Evolutionary conservation across 2,113 vertebrate genomes (phyloP).

Genomic region (Cervus canadensis): DNA sequence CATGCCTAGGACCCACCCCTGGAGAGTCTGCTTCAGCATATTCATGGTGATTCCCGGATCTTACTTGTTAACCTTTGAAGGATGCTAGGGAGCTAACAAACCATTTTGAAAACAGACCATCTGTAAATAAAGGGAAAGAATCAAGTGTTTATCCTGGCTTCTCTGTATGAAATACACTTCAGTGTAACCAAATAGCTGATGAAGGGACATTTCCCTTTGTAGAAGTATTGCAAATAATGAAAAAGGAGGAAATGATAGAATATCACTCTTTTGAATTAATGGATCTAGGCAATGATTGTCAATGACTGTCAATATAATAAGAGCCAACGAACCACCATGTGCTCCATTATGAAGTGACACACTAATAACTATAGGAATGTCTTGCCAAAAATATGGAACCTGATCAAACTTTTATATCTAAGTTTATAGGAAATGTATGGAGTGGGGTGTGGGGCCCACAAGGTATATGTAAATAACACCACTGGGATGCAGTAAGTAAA

Average conservation of each 20-base stretch:
- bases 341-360: background rate
- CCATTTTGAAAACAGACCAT: slow-evolving; percentile 10
- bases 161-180: background rate
- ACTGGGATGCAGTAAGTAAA: background rate
- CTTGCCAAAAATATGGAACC: background rate
- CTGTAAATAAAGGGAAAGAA: background rate
- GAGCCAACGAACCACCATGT: background rate
- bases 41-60: background rate
- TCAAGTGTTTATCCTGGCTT: background rate
- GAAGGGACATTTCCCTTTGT: background rate
- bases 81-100: background rate
- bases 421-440: background rate
- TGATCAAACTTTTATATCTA: background rate
- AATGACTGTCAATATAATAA: background rate
- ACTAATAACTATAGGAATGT: background rate
- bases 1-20: background rate
- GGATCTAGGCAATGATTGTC: background rate
- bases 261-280: background rate
- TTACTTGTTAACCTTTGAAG: background rate
- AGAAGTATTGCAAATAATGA: background rate
- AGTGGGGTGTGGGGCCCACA: background rate
- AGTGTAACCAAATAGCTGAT: background rate
- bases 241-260: background rate
- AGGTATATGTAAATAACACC: background rate
- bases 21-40: background rate